Base-by-base conservation (phyloP, 1,140 invertebrate genomes). In the Danaus melanippus region DNA sequence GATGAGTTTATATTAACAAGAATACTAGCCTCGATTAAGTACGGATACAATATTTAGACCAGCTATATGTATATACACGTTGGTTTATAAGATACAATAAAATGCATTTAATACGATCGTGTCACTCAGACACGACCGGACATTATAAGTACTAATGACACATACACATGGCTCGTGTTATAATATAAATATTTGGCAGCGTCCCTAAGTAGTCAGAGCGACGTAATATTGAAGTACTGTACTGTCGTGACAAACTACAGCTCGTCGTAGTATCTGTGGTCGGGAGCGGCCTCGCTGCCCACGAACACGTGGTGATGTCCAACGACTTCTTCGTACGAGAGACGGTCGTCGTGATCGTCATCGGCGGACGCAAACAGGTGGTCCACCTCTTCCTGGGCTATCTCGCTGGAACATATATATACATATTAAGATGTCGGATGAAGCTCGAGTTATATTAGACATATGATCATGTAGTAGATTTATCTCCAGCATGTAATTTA, bases 241-340 rank as follows among this genome's bases (percentile, higher is more conserved):
- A 15, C 42, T 21, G 21, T 10, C 9, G 40, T 32, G 43, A 9
- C 39, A 8, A 50, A 63, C 62, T 15, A 96, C 45, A 97, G 90
- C 87, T 97, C 95, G 72, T 97, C 95, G 55, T 90, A 85, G 67
- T 96, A 94, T 66, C 91, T 89, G 87, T 96, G 98, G 76, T 97
- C 95, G 9, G n/a, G 21, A 32, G 96, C 97, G 0, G 94, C 97
- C 89, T 98, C 96, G 78, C 95, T 97, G 10, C 97, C 97, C 10
- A 99, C 96, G 88, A 99, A 99, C 43, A 93, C 90, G 60, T 97
- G 94, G 77, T 98, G 93, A 79, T 97, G 94, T 11, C 93, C 90
- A 0, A 98, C 76, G 49, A 99, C 92, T 89, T 99, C 98, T 8
- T 94, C 87, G 76, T 94, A 95, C 0, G 92, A 92, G 9, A 99